Evolutionary conservation across 2,797 vertebrate genomes (phyloP).

Genomic region (Crotalus adamanteus): DNA sequence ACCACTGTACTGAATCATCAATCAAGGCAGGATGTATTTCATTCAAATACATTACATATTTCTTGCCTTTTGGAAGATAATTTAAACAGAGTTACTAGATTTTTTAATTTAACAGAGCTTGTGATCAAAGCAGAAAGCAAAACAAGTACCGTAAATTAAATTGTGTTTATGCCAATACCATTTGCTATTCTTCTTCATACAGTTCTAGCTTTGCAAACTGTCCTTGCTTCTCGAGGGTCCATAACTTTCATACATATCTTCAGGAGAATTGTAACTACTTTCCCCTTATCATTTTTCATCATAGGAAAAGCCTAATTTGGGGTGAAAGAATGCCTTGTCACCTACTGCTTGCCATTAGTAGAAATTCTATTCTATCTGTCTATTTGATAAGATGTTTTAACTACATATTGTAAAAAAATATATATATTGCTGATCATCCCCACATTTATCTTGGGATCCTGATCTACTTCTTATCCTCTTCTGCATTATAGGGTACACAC

Average conservation of each 20-base stretch:
- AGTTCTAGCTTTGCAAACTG: not conserved
- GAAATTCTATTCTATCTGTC: not conserved
- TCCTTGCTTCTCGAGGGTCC: not conserved
- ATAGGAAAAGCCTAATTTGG: not conserved
- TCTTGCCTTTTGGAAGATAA: not conserved
- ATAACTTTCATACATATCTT: not conserved
- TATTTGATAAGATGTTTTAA: not conserved
- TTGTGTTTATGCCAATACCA: not conserved
- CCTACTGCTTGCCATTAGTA: not conserved
- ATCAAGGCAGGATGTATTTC: not conserved
- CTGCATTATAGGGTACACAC: not conserved
- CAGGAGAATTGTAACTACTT: not conserved
- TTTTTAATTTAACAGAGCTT: not conserved
- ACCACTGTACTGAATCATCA: not conserved
- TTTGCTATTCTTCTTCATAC: not conserved
- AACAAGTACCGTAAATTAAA: not conserved
- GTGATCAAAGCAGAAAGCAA: not conserved
- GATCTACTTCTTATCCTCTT: not conserved
- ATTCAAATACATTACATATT: not conserved
- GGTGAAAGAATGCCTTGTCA: not conserved
- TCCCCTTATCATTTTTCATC: not conserved
- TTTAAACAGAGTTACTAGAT: not conserved
- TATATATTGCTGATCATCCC: not conserved
- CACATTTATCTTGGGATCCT: not conserved
- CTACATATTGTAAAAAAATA: not conserved